A percentile compares a stretch with the other conserved stretches of the same genome.
These are phyloP conservation scores for Pentalonia nigronervosa DNA, from an alignment of 1,140 invertebrate genomes.

Conservation along the genomic window DNA sequence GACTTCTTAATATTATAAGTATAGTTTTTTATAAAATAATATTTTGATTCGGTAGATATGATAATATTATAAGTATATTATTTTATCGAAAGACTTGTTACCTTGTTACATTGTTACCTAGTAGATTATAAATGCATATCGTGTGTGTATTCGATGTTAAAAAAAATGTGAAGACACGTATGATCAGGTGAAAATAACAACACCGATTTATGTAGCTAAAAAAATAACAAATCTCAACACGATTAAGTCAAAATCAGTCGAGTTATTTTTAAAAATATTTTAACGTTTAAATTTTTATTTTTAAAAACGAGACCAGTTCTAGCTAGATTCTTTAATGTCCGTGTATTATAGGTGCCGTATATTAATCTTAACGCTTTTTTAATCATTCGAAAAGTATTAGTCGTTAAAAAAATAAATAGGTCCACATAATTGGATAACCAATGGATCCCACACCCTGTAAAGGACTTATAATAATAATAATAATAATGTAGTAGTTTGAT, in stretches of 20 bases:
- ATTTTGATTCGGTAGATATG: neutral
- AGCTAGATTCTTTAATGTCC: neutral
- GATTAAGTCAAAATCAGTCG: neutral
- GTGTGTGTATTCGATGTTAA: neutral
- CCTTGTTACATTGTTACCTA: too few species aligned
- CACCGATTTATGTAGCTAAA: neutral
- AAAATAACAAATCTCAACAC: neutral
- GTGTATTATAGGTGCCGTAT: neutral
- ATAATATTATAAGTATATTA: too few species aligned
- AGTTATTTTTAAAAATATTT: neutral
- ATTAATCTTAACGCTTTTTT: neutral
- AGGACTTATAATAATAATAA: neutral
- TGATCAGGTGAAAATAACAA: neutral
- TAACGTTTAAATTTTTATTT: neutral
- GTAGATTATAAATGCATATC: neutral
- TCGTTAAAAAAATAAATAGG: neutral
- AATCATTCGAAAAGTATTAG: neutral
- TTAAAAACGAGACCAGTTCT: neutral
- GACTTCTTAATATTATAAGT: neutral
- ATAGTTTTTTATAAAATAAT: too few species aligned
- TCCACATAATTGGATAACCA: neutral
- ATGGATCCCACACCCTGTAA: neutral
- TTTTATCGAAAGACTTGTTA: neutral
- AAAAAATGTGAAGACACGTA: neutral
- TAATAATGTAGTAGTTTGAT: neutral